Evolutionary conservation across 2,888 invertebrate species (phyloP).

Genomic region (Lordiphosa fenestrarum): DNA sequence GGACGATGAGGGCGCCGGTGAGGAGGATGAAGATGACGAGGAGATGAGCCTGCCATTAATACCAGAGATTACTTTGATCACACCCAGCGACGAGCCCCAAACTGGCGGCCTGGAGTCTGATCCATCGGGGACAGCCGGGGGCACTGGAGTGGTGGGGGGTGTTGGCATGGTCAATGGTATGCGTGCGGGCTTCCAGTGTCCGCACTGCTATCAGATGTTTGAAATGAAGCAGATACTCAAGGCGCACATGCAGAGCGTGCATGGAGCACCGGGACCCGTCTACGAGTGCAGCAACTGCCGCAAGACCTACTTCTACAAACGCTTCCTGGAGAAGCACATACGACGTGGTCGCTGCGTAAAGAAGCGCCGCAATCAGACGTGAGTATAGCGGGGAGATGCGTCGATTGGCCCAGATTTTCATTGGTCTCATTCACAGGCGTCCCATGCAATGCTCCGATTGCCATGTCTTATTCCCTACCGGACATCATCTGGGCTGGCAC

Average conservation of each 20-base stretch:
- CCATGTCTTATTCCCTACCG: conserved; percentile 78
- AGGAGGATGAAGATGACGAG: conserved; percentile 65
- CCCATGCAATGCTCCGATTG: conserved; percentile 80
- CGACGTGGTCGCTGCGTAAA: conserved; percentile 79
- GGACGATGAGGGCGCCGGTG: conserved; percentile 43
- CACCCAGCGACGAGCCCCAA: conserved; percentile 74
- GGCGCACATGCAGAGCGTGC: conserved; percentile 79
- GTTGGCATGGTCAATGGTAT: conserved; percentile 9
- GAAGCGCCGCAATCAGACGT: conserved; percentile 80
- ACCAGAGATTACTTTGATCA: conserved; percentile 79
- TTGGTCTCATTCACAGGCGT: conserved; percentile 63
- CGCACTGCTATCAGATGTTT: conserved; percentile 77
- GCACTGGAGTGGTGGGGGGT: neutral
- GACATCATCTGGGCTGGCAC: conserved; percentile 80
- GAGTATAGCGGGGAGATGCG: conserved; percentile 27
- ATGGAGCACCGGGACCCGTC: conserved; percentile 77
- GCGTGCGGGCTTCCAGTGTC: conserved; percentile 75
- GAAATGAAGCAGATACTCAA: conserved; percentile 78
- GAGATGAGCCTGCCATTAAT: conserved; percentile 78
- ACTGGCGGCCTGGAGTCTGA: conserved; percentile 11
- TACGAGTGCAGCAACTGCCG: conserved; percentile 79
- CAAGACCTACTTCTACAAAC: conserved; percentile 79
- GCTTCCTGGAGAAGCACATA: conserved; percentile 79
- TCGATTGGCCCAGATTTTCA: neutral
- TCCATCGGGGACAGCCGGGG: conserved; percentile 3